phyloP scores from a whole-genome alignment of 2,888 invertebrate species.

The Chrysotoxum bicinctum region DNA sequence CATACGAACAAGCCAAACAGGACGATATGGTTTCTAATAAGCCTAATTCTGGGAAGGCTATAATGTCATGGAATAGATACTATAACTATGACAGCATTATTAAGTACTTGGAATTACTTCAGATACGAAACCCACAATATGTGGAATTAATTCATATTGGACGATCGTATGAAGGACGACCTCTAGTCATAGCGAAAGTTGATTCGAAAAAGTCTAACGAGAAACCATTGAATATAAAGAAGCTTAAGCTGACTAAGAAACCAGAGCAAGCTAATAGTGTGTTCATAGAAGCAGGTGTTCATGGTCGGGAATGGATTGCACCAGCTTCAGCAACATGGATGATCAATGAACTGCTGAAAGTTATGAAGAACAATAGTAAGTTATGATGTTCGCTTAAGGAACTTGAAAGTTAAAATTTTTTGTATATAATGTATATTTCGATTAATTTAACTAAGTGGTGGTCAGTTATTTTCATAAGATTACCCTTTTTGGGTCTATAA shows the following conservation, averaged over 20 bases:
- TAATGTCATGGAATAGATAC: slow-evolving; percentile 87
- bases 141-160: slow-evolving; percentile 88
- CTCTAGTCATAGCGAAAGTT: slow-evolving; percentile 88
- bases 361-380: slow-evolving; percentile 84
- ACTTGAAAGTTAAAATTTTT: not conserved
- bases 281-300: slow-evolving; percentile 91
- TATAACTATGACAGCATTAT: slow-evolving; percentile 88
- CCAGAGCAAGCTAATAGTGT: slow-evolving; percentile 87
- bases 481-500: no score
- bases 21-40: slow-evolving; percentile 36
- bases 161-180: slow-evolving; percentile 87
- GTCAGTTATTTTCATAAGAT: not conserved
- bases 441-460: not conserved
- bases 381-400: slow-evolving; percentile 9
- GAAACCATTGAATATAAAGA: slow-evolving; percentile 76
- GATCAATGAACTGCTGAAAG: slow-evolving; percentile 86
- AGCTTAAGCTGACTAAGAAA: slow-evolving; percentile 79
- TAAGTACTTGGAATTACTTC: slow-evolving; percentile 87
- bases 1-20: slow-evolving; percentile 83
- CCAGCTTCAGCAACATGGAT: slow-evolving; percentile 90
- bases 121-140: slow-evolving; percentile 85
- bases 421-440: not conserved
- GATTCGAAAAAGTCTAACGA: slow-evolving; percentile 79
- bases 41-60: slow-evolving; percentile 82
- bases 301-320: slow-evolving; percentile 91